These are phyloP conservation scores for Andrena minutula DNA, from an alignment of 2,888 invertebrate genomes.

Conservation along the genomic window DNA sequence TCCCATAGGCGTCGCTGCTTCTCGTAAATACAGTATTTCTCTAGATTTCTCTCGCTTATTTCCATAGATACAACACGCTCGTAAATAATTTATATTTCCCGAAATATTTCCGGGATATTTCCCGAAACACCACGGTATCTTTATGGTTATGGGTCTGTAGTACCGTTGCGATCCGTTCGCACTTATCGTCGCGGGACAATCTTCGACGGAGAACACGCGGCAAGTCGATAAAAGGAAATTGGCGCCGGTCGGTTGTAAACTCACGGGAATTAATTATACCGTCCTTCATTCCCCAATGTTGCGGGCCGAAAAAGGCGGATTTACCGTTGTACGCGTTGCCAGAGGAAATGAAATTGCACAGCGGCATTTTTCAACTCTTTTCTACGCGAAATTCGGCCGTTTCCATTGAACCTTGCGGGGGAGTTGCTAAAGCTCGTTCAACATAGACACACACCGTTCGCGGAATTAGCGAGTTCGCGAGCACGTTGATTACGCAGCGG, in stretches of 20 bases:
- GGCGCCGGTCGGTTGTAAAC: neutral
- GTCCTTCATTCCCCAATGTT: neutral
- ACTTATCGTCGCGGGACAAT: slow-evolving; percentile 10
- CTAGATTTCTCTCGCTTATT: slow-evolving; percentile 34
- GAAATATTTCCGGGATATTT: slow-evolving; percentile 33
- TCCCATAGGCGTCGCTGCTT: slow-evolving; percentile 23
- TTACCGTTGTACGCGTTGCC: neutral
- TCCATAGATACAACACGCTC: slow-evolving; percentile 37
- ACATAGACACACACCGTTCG: neutral
- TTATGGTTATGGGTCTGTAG: neutral
- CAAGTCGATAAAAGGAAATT: slow-evolving; percentile 16
- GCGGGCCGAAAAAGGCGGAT: neutral
- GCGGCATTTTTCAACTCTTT: neutral
- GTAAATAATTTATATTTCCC: slow-evolving; percentile 46
- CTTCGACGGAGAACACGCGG: neutral
- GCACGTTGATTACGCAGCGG: neutral
- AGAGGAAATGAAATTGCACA: neutral
- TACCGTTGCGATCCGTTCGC: slow-evolving; percentile 32
- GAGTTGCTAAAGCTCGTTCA: neutral
- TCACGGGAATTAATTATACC: slow-evolving; percentile 14
- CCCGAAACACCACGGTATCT: neutral
- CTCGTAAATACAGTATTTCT: slow-evolving; percentile 32
- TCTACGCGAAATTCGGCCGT: neutral
- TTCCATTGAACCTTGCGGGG: neutral
- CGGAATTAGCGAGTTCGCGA: neutral